Base-by-base conservation (phyloP, 2,113 vertebrate genomes). In the Chionodraco myersi region DNA sequence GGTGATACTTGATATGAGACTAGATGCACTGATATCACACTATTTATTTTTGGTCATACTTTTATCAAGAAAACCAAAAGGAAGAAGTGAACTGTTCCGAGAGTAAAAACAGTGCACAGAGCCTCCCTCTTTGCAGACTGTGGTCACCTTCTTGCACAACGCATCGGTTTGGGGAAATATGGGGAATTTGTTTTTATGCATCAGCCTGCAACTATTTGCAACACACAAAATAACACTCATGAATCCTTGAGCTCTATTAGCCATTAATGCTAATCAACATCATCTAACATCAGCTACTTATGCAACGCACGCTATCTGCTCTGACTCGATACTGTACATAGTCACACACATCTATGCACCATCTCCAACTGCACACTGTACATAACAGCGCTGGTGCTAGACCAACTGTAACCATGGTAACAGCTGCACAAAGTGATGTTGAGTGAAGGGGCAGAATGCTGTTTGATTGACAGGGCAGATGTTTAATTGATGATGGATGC, bases 401-500 rank as follows among this genome's bases (percentile, higher is more conserved):
- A 26, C 34, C 45, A 71, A 44, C 41, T 54, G 88, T 85, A 84
- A 75, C 90, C 79, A 90, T 90, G 79, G 91, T 64, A 92, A 91
- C 87, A 34, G 30, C 80, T 71, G 34, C 76, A 70, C 82, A 75
- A 51, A 67, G 49, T 56, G 79, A 79, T 85, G 69, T 16, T 70
- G 57, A 68, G 71, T 9, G 7, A 49, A 74, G 49, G 53, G 53
- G 34, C 48, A 16, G 41, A 13, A 54, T 57, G 49, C 63, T 2
- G 60, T 86, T 75, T 88, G 86, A 88, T 81, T 88, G 91, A 86
- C 83, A 83, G 72, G n/a, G 44, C 63, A 83, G 79, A 87, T 89
- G 84, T 91, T 89, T 90, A 84, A 86, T 85, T 41, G 36, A 41
- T 41, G 36, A 41, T 41, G 53, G 67, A 88, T 85, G 59, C 47